Conservation (phyloP, 2,888 invertebrate genomes). For the Dolomedes plantarius region DNA sequence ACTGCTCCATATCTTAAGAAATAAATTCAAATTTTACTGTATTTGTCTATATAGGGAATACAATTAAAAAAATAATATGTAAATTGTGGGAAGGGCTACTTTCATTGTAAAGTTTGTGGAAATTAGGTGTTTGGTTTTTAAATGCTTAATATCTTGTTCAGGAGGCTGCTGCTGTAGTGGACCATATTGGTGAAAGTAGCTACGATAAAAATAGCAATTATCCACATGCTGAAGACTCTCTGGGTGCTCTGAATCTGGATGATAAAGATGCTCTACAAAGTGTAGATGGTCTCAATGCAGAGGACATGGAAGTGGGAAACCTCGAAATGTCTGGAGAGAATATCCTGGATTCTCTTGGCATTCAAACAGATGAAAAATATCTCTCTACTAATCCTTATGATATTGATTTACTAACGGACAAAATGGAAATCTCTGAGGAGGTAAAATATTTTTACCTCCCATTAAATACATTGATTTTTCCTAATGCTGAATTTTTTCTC, state of each 20-base stretch:
- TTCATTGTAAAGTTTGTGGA: no score
- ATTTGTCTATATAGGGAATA: no score
- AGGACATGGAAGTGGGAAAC: constrained; percentile 18
- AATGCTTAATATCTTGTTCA: constrained; percentile 33
- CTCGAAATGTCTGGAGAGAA: constrained; percentile 22
- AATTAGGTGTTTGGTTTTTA: no score
- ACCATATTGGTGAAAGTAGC: constrained; percentile 69
- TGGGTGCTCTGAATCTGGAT: constrained; percentile 41
- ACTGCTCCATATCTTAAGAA: no score
- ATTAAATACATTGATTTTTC: neutral
- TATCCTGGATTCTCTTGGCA: neutral
- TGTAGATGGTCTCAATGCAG: constrained; percentile 26
- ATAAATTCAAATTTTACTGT: no score
- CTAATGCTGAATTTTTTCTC: neutral
- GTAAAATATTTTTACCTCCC: no score
- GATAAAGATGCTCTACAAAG: constrained; percentile 37
- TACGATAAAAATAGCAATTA: constrained; percentile 23
- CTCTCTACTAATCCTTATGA: constrained; percentile 19
- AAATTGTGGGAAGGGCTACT: no score
- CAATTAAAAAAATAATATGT: no score
- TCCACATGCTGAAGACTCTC: constrained; percentile 34
- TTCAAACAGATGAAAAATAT: neutral
- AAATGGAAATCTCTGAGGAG: constrained; percentile 40
- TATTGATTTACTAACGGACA: constrained; percentile 35
- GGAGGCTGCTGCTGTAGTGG: constrained; percentile 74